Base-by-base conservation (phyloP, 2,888 invertebrate species). In the Epinotia ramella region DNA sequence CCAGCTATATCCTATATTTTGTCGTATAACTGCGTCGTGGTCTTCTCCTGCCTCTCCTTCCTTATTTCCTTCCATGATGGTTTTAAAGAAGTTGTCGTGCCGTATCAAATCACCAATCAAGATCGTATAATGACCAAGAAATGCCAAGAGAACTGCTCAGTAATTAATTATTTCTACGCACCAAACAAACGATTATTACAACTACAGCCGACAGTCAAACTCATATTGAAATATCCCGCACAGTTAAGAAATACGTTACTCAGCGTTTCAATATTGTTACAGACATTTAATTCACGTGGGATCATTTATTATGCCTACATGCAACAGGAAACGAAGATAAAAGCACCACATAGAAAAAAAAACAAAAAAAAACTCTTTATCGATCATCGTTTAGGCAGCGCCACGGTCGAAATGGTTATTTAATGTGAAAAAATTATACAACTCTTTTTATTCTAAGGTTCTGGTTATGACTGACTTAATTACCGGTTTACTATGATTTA, bases 401-500 rank as follows among this genome's bases (percentile, higher is more conserved):
- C 81, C 79, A 77, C 84, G 83, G 79, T 80, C 84, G 83, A 83
- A 93, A 94, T 93, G 91, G 92, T 82, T 93, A 90, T 93, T 93
- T 93, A 93, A 94, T 93, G 91, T 93, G 91, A 89, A 93, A 93
- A 93, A 90, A 91, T 88, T 91, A 88, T 87, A 89, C 84, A 91
- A 91, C 89, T 90, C 88, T 90, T 92, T 91, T 91, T 90, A 90
- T 88, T 90, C 84, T 82, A 82, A 87, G 85, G 91, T 91, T 92
- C 90, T 90, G 91, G 91, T 89, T 92, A 89, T 92, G 92, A 93
- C 91, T 91, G 92, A 92, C 91, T 93, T 94, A 94, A 94, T 94
- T 94, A 94, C 93, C 84, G 90, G 93, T 89, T 91, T 90, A 92
- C 92, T 91, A 94, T 94, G 94, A 94, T 94, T 94, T 94, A 94